Percentiles rank a stretch among this genome's conserved stretches.
Evolutionary conservation across 2,113 vertebrate genomes (phyloP).

Genomic region (Euleptes europaea): DNA sequence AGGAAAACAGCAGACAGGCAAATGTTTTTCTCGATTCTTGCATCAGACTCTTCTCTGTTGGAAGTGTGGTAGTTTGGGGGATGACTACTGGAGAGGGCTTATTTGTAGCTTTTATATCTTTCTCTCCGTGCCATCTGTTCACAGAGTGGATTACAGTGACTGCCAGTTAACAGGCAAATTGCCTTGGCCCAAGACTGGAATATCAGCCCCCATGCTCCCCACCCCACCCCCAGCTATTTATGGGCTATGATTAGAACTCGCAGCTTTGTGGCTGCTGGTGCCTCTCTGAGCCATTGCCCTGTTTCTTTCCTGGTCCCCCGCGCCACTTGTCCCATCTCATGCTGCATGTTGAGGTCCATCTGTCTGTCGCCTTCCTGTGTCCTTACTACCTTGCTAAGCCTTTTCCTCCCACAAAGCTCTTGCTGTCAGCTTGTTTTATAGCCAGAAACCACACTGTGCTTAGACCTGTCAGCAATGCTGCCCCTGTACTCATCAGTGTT

Average conservation of each 20-base stretch:
- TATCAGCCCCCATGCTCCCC: slow-evolving; percentile 30
- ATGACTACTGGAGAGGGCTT: slow-evolving; percentile 36
- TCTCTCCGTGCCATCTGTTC: slow-evolving; percentile 68
- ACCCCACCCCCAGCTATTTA: slow-evolving; percentile 31
- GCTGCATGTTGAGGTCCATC: rapidly evolving
- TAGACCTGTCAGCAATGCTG: slow-evolving; percentile 12
- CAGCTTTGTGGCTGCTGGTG: background rate
- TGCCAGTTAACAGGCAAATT: slow-evolving; percentile 73
- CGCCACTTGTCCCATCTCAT: rapidly evolving
- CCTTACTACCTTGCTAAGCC: slow-evolving; percentile 15
- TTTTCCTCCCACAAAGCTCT: slow-evolving; percentile 27
- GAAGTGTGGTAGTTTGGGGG: slow-evolving; percentile 64
- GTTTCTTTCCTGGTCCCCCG: background rate
- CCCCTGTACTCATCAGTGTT: slow-evolving; percentile 9
- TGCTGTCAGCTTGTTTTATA: slow-evolving; percentile 56
- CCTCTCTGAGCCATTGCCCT: slow-evolving; percentile 15
- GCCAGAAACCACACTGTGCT: slow-evolving; percentile 21
- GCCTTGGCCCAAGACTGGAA: slow-evolving; percentile 70
- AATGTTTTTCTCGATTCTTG: slow-evolving; percentile 21
- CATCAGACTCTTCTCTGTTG: slow-evolving; percentile 43
- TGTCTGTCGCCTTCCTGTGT: slow-evolving; percentile 1
- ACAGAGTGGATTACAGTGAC: slow-evolving; percentile 68
- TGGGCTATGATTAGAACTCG: background rate
- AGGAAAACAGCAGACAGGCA: background rate
- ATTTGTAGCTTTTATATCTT: slow-evolving; percentile 61